Evolutionary conservation across 1,140 invertebrate genomes (phyloP), one percentile per base, ranked within the genome.

Genomic region (Cheumatopsyche charites): DNA sequence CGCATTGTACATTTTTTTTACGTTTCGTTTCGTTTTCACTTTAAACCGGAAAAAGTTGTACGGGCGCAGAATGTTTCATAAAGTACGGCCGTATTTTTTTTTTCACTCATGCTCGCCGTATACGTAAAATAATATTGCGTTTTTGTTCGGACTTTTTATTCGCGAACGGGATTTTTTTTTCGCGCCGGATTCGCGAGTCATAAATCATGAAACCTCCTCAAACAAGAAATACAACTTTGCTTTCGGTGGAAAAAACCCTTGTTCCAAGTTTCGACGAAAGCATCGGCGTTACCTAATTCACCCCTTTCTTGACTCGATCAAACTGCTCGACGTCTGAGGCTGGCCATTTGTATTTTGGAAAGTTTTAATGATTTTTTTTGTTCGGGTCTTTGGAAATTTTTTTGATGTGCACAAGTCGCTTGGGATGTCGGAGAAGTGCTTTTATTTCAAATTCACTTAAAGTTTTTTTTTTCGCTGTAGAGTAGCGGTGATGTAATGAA

Each of bases 161-260:
- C 47, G 9, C 47, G 43, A 2, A 45, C 15, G 29, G 29, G 9
- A 36, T 36, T 36, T 36, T 36, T 52, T 19, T 52, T 15, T 0
- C 1, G n/a, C n/a, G 47, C 19, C 47, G 47, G 47, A 52, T 52
- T 52, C 47, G 19, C 19, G 47, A 52, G 47, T 52, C 58, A 36
- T 62, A 62, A 62, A 62, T 62, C 58, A 62, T 62, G 58, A 36
- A 36, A 36, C 19, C 58, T 62, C 25, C 47, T 21, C 58, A 25
- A 25, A 62, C 58, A 62, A 62, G 58, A 62, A 62, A 62, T 36
- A 62, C 26, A 62, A 62, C 58, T 62, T 62, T 29, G 58, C 26
- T 19, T 49, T 29, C 58, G 58, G n/a, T n/a, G n/a, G 13, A 26
- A 62, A 62, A 29, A 29, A 62, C 23, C 23, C 26, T 62, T 62